Conservation (phyloP, 1,140 invertebrate species). For the Brachionus rubens region DNA sequence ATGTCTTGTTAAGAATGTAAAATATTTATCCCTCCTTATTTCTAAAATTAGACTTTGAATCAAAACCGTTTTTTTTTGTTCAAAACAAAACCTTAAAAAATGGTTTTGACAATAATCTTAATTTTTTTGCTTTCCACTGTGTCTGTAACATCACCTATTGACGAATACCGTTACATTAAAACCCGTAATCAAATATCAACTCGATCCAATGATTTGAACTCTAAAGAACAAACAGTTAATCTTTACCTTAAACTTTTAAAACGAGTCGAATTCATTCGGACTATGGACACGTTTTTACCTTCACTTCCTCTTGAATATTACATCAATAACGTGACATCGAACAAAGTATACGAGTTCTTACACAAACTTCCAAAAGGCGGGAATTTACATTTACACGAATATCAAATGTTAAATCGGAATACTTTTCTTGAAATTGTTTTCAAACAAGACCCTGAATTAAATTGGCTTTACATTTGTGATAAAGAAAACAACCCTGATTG, state of each 20-base stretch:
- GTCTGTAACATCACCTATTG: background rate
- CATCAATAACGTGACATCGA: background rate
- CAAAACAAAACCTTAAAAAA: too few relatives aligned
- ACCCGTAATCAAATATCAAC: background rate
- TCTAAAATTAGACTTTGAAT: too few relatives aligned
- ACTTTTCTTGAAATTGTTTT: constrained; percentile 20
- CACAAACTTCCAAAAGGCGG: constrained; percentile 36
- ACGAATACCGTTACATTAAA: constrained; percentile 21
- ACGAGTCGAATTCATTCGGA: background rate
- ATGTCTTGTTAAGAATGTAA: too few relatives aligned
- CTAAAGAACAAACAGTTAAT: constrained; percentile 42
- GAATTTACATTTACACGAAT: constrained; percentile 39
- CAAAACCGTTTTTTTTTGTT: too few relatives aligned
- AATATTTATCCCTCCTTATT: too few relatives aligned
- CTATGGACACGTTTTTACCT: constrained; percentile 24
- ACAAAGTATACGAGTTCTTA: constrained; percentile 22
- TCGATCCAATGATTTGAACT: background rate
- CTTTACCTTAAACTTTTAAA: constrained; percentile 18
- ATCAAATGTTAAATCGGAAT: constrained; percentile 36
- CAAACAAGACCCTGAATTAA: background rate
- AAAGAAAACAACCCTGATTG: constrained; percentile 16
- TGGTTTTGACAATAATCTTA: too few relatives aligned
- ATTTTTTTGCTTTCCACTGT: too few relatives aligned
- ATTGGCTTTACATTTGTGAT: constrained; percentile 37
- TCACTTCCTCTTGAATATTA: constrained; percentile 20